phyloP scores from a whole-genome alignment of 2,888 invertebrate species.

The Leptogaster cylindrica region DNA sequence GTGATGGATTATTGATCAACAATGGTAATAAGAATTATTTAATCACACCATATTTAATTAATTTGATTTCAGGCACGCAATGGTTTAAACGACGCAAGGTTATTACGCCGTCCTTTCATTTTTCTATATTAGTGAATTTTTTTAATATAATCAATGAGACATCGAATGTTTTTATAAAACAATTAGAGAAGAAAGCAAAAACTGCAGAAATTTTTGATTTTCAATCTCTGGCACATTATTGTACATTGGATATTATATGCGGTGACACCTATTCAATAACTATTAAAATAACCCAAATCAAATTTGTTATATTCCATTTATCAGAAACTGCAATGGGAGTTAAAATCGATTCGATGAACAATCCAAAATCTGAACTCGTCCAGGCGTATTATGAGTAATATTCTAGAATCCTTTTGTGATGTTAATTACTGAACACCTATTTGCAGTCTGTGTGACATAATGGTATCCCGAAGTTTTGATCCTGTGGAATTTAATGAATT shows the following conservation, averaged over 20 bases:
- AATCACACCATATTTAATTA: not conserved
- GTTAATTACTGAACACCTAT: not conserved
- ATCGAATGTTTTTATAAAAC: constrained; percentile 62
- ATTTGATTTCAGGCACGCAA: constrained; percentile 57
- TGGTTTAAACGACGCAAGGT: constrained; percentile 65
- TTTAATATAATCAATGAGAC: constrained; percentile 63
- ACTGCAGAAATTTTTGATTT: constrained; percentile 62
- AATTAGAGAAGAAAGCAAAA: constrained; percentile 50
- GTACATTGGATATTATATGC: constrained; percentile 64
- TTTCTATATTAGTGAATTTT: constrained; percentile 64
- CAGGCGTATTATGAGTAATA: constrained; percentile 63
- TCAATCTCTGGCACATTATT: constrained; percentile 63
- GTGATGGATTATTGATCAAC: constrained; percentile 62
- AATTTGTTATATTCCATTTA: too few species aligned
- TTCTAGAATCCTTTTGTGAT: not conserved
- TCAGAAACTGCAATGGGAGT: constrained; percentile 72
- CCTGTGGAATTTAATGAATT: constrained; percentile 51
- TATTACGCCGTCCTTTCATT: constrained; percentile 66
- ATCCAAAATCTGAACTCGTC: constrained; percentile 63
- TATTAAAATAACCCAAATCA: too few species aligned
- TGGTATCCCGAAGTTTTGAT: constrained; percentile 53
- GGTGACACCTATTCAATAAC: too few species aligned
- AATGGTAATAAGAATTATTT: constrained; percentile 53
- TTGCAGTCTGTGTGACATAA: constrained; percentile 56
- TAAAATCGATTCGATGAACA: constrained; percentile 63